These are phyloP conservation scores for Chrysotoxum bicinctum DNA, from an alignment of 2,888 invertebrate species.

Conservation along the genomic window DNA sequence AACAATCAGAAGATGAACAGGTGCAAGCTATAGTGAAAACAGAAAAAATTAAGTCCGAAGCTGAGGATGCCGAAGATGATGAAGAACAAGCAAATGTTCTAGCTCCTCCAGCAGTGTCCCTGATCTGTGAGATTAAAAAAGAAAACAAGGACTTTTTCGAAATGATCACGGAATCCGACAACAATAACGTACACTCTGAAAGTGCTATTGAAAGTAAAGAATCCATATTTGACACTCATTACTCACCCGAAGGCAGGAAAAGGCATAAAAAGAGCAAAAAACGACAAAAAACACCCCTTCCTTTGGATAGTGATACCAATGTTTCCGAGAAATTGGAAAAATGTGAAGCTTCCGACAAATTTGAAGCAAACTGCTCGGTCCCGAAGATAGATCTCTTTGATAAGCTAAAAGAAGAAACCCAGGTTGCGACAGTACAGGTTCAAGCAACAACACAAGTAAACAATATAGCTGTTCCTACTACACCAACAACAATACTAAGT, in stretches of 20 bases:
- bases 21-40: slow-evolving; percentile 54
- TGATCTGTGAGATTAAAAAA: slow-evolving; percentile 77
- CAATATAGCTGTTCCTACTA: slow-evolving; percentile 42
- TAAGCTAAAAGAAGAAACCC: slow-evolving; percentile 82
- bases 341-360: slow-evolving; percentile 46
- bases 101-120: slow-evolving; percentile 28
- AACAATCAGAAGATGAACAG: slow-evolving; percentile 80
- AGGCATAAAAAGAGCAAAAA: slow-evolving; percentile 94
- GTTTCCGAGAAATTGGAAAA: slow-evolving; percentile 71
- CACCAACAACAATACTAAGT: slow-evolving; percentile 71
- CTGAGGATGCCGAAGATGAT: slow-evolving; percentile 61
- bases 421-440: slow-evolving; percentile 16
- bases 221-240: slow-evolving; percentile 78
- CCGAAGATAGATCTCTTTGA: slow-evolving; percentile 82
- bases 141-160: slow-evolving; percentile 77
- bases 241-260: slow-evolving; percentile 85
- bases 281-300: slow-evolving; percentile 85
- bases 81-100: slow-evolving; percentile 33
- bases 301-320: slow-evolving; percentile 73
- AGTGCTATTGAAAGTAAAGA: slow-evolving; percentile 82
- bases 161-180: slow-evolving; percentile 73
- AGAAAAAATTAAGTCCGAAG: slow-evolving; percentile 57
- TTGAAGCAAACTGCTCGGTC: slow-evolving; percentile 57
- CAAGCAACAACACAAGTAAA: slow-evolving; percentile 26
- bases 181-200: slow-evolving; percentile 68